These are phyloP conservation scores for Tretioscincus oriximinensis DNA, from an alignment of 2,113 vertebrate genomes.

Conservation along the genomic window DNA sequence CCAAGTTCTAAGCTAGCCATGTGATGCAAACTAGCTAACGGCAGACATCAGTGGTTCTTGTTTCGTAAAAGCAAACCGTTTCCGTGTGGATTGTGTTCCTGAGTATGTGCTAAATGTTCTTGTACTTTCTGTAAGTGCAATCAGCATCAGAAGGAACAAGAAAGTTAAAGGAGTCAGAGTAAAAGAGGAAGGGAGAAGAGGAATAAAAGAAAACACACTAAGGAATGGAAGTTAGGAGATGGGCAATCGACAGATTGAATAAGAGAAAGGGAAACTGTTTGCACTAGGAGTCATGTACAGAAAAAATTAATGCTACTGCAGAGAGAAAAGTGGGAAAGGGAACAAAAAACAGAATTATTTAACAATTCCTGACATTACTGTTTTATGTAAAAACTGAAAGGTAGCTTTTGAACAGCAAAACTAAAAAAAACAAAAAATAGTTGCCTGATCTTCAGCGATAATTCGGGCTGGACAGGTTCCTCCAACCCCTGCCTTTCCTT, in stretches of 20 bases:
- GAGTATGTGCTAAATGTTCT: not conserved
- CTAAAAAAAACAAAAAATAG: too few relatives aligned
- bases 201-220: not conserved
- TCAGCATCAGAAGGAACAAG: not conserved
- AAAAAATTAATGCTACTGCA: not conserved
- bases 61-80: not conserved
- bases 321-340: not conserved
- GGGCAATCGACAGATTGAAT: not conserved
- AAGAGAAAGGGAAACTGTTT: constrained; percentile 3
- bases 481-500: too few relatives aligned
- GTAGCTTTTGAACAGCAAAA: not conserved
- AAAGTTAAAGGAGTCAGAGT: not conserved
- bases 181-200: not conserved
- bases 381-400: not conserved
- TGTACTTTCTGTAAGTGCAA: not conserved
- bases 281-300: not conserved
- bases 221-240: not conserved
- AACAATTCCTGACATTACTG: not conserved
- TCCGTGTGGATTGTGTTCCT: not conserved
- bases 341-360: constrained; percentile 2
- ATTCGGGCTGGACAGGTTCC: too few relatives aligned
- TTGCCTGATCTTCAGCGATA: too few relatives aligned
- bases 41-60: not conserved
- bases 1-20: not conserved
- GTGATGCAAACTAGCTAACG: not conserved